phyloP scores from a whole-genome alignment of 2,113 vertebrate genomes.

The Osmerus mordax region DNA sequence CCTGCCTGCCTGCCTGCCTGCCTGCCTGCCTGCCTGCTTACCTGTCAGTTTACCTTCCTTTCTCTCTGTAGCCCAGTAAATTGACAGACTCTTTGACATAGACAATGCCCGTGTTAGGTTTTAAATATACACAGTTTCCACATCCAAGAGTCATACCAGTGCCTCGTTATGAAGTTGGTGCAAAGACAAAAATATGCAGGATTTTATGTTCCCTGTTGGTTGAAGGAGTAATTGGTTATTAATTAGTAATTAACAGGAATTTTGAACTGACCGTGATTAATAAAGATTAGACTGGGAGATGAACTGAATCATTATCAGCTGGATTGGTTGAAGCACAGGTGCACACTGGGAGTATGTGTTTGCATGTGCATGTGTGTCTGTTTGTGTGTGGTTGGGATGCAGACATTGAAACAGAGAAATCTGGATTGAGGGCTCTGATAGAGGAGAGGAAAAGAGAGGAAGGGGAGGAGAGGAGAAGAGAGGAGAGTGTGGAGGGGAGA shows the following conservation, averaged over 20 bases:
- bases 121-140: constrained; percentile 22
- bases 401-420: not conserved
- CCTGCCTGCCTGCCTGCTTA: too few relatives aligned
- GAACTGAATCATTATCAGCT: constrained; percentile 67
- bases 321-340: constrained; percentile 70
- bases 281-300: constrained; percentile 53
- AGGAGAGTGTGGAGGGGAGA: not conserved
- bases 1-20: too few relatives aligned
- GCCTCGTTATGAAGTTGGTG: constrained; percentile 11
- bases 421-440: not conserved
- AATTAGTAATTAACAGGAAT: constrained; percentile 63
- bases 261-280: constrained; percentile 65
- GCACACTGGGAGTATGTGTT: constrained; percentile 57
- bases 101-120: not conserved
- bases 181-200: constrained; percentile 55
- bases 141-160: not conserved
- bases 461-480: not conserved
- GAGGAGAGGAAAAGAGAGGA: not conserved
- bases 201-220: constrained; percentile 43
- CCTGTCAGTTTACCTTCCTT: not conserved
- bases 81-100: too few relatives aligned
- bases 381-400: constrained; percentile 17
- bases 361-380: constrained; percentile 6
- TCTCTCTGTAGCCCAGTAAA: not conserved
- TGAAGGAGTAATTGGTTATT: constrained; percentile 61